Conservation (phyloP, 2,888 invertebrate genomes). For the Ophioninae sp. region DNA sequence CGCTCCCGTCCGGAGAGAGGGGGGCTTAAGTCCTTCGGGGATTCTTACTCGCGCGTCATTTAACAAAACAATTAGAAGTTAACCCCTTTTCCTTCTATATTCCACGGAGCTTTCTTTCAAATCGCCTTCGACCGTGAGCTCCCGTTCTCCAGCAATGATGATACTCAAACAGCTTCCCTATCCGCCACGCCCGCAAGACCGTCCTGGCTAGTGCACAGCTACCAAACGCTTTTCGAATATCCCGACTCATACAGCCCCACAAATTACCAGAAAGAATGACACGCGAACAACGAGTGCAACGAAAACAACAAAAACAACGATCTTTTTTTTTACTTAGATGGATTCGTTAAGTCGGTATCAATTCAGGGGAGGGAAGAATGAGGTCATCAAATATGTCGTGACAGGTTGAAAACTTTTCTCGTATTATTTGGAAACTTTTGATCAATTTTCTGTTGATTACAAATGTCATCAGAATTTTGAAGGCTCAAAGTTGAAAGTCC, state of each 20-base stretch:
- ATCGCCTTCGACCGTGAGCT: conserved; percentile 71
- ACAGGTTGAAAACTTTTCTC: too few relatives aligned
- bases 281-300: not conserved
- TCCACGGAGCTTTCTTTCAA: conserved; percentile 73
- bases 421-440: too few relatives aligned
- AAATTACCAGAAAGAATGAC: not conserved
- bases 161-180: conserved; percentile 47
- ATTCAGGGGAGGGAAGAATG: too few relatives aligned
- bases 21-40: conserved; percentile 79
- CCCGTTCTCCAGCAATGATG: conserved; percentile 60
- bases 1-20: conserved; percentile 75
- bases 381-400: too few relatives aligned
- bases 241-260: not conserved
- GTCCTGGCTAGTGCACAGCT: conserved; percentile 13
- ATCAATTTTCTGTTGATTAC: too few relatives aligned
- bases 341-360: too few relatives aligned
- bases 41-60: conserved; percentile 82
- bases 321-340: too few relatives aligned
- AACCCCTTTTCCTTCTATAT: conserved; percentile 77
- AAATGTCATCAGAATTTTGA: too few relatives aligned
- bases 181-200: conserved; percentile 45
- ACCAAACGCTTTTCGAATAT: not conserved
- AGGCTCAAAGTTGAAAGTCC: too few relatives aligned
- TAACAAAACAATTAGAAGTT: conserved; percentile 82
- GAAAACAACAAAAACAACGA: too few relatives aligned